Evolutionary conservation across 2,797 vertebrate species (phyloP), one percentile per base, ranked within the genome.

Genomic region (Mycteria americana): DNA sequence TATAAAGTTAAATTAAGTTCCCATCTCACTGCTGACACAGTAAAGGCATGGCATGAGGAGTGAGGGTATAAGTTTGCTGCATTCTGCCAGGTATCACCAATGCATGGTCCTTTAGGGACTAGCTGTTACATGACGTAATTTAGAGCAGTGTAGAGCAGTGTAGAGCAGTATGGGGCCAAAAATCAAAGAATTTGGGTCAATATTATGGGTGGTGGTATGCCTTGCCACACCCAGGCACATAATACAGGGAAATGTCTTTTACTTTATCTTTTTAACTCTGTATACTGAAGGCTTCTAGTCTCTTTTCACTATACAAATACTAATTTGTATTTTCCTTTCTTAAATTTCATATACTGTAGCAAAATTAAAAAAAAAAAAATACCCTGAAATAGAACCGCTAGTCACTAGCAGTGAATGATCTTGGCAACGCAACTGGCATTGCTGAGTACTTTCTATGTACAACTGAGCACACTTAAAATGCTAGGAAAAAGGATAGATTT

Each of bases 401-500:
- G 43, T 92, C 63, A 37, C 67, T 64, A 90, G 33, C 65, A 64
- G 50, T 74, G 87, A 93, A 75, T 69, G 67, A 84, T 92, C 60
- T 84, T 88, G 45, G 68, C 96, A 91, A 0, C 73, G 43, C 74
- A 72, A 39, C 79, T 93, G 51, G 39, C 76, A 63, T 85, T 93
- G 67, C 80, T 45, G 27, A 81, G 59, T 93, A n/a, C 85, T 87
- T 87, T 95, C 87, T 93, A 35, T 35, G 18, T 69, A 60, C 46
- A 60, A 90, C 57, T 43, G 70, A 93, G 65, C 48, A 69, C 63
- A 41, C 86, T 85, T 88, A 74, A 92, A 97, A 73, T 70, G 65
- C 73, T 92, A 77, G 80, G 17, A 60, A 46, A 92, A 77, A 93
- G 17, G 51, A 48, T 85, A 74, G 60, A 65, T 82, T 85, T 92